Evolutionary conservation across 2,797 vertebrate genomes (phyloP), one percentile per base, ranked within the genome.

Genomic region (Smutsia temminckii): DNA sequence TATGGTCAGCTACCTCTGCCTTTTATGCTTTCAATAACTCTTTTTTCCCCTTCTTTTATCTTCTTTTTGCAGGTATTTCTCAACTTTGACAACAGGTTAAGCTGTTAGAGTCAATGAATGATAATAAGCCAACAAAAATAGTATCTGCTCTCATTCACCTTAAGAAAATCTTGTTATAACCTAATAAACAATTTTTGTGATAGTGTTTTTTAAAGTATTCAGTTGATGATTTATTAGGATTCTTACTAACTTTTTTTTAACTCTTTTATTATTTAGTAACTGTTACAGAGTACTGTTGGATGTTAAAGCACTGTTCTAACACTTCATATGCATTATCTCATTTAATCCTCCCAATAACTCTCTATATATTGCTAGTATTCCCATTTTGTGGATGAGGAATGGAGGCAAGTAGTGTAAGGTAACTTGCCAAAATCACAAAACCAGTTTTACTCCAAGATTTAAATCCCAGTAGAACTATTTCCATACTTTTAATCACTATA

Each of bases 131-230:
- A 80, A 46, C 18, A 91, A 75, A 68, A 80, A 88, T 32, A 90
- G 17, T 68, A 83, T 49, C 46, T 84, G 37, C 92, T 61, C n/a
- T 64, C 40, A 63, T 29, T 80, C 5, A 71, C 27, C 61, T 94
- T 51, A 57, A 80, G 29, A 90, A 89, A 96, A 81, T 69, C n/a
- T 85, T 90, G 61, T 53, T 80, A 83, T 46, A 64, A 94, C 69
- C 84, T 91, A 90, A 93, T 37, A 87, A 85, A 68, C 20, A 89
- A 90, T 20, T 34, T 12, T 84, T 25, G 29, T 61, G 59, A 96
- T 8, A 81, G 3, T 17, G 49, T 71, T 92, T 85, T 51, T 42
- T 69, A 29, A 81, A 81, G 49, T 55, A 87, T 68, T 88, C 68
- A 84, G 80, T 14, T 16, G 40, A 68, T 75, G 40, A 59, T 64